Evolutionary conservation across 2,888 invertebrate genomes (phyloP).

Genomic region (Meghimatium bilineatum): DNA sequence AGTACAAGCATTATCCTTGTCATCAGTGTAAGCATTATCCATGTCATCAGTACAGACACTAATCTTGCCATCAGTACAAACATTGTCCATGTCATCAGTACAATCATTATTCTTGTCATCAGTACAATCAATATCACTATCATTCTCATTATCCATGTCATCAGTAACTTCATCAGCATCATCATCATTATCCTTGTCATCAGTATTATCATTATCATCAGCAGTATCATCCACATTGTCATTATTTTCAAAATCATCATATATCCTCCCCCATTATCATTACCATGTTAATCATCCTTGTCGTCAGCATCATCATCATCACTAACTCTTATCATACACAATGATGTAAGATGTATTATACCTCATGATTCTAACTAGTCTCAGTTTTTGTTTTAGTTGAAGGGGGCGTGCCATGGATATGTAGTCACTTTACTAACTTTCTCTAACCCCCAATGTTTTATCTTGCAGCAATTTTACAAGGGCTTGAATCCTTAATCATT

Average conservation of each 20-base stretch:
- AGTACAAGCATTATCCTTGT: constrained; percentile 36
- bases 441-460: too few species aligned
- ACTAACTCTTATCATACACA: background rate
- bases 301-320: constrained; percentile 25
- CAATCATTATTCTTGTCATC: constrained; percentile 39
- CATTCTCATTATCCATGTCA: constrained; percentile 27
- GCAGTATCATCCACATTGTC: constrained; percentile 36
- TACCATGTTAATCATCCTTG: constrained; percentile 17
- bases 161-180: constrained; percentile 27
- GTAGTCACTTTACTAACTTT: too few species aligned
- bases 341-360: too few species aligned
- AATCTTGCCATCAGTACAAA: constrained; percentile 26
- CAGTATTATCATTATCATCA: constrained; percentile 35
- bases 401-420: too few species aligned
- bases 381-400: too few species aligned
- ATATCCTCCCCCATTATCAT: constrained; percentile 20
- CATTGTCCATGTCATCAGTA: constrained; percentile 18
- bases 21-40: constrained; percentile 30
- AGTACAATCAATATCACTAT: constrained; percentile 35
- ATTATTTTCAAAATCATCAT: constrained; percentile 30
- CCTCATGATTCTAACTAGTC: background rate
- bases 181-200: constrained; percentile 32
- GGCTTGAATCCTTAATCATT: too few species aligned
- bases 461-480: too few species aligned
- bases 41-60: constrained; percentile 10